phyloP scores from a whole-genome alignment of 2,888 invertebrate species.

The Acleris literana region DNA sequence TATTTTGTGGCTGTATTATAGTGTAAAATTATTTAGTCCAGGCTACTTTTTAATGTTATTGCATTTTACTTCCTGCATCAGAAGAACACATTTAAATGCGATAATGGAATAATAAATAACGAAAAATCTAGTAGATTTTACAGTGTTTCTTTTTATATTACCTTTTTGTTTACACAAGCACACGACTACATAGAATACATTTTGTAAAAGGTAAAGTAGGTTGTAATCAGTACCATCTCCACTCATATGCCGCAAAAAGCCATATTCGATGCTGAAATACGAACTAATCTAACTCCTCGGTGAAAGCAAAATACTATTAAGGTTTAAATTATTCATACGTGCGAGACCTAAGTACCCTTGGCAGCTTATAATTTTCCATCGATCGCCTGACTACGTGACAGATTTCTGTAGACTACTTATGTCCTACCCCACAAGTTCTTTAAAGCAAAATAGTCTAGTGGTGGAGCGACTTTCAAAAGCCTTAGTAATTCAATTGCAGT shows the following conservation, averaged over 20 bases:
- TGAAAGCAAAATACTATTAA: slow-evolving; percentile 6
- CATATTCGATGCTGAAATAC: neutral
- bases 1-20: too few species aligned
- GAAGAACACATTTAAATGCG: too few species aligned
- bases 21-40: too few species aligned
- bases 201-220: too few species aligned
- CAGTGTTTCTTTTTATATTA: too few species aligned
- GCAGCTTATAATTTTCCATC: slow-evolving; percentile 5
- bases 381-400: slow-evolving; percentile 3
- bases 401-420: neutral
- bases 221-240: neutral
- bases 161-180: too few species aligned
- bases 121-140: too few species aligned
- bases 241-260: neutral
- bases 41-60: too few species aligned
- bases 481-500: too few species aligned
- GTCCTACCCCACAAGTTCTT: neutral
- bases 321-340: slow-evolving; percentile 5
- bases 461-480: neutral
- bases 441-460: neutral
- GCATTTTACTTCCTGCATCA: too few species aligned
- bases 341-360: neutral
- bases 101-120: too few species aligned
- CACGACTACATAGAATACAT: too few species aligned
- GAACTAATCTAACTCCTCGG: neutral